Evolutionary conservation across 2,888 invertebrate genomes (phyloP).

Genomic region (Drosophila paucipuncta): DNA sequence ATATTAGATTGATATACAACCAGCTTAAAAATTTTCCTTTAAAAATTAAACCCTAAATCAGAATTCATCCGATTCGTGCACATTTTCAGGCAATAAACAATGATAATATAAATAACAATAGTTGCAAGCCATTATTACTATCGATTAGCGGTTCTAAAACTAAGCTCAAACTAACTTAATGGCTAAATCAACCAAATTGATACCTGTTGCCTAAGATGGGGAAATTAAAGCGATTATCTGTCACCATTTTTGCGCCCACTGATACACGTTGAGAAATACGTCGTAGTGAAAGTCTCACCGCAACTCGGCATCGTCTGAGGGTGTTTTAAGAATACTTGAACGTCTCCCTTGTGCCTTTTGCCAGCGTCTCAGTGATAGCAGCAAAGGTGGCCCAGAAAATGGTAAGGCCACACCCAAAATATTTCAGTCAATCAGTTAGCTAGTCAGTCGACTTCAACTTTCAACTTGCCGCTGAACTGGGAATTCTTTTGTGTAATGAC

Average conservation of each 20-base stretch:
- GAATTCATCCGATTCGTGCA: neutral
- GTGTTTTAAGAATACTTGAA: neutral
- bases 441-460: constrained; percentile 15
- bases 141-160: neutral
- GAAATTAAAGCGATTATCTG: neutral
- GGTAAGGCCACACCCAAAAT: constrained; percentile 9
- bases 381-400: constrained; percentile 7
- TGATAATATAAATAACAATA: neutral
- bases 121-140: neutral
- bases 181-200: neutral
- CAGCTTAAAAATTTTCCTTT: neutral
- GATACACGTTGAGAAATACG: neutral
- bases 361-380: neutral
- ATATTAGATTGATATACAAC: neutral
- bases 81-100: neutral
- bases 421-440: neutral
- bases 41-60: neutral
- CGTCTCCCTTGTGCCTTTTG: neutral
- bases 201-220: neutral
- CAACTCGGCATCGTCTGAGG: neutral
- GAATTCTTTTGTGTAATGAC: constrained; percentile 40
- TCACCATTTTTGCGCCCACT: neutral
- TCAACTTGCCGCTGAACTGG: constrained; percentile 4
- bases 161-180: neutral
- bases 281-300: neutral